Evolutionary conservation across 2,797 vertebrate genomes (phyloP), one percentile per base, ranked within the genome.

Genomic region (Dryobates pubescens): DNA sequence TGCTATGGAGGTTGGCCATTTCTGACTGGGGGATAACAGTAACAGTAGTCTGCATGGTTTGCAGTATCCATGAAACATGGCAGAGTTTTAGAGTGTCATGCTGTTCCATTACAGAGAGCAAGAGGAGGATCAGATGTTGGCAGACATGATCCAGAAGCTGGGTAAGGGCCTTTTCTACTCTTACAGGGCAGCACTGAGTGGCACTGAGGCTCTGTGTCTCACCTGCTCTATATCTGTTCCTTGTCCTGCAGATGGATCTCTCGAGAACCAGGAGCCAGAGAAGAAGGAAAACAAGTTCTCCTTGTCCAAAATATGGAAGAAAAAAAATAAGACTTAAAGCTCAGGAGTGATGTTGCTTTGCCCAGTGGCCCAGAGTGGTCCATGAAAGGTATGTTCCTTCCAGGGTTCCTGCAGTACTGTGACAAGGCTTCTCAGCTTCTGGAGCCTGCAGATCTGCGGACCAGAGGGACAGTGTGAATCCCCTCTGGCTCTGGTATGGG

Each of bases 51-150:
- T 88, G 3, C 9, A 3, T 47, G 63, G 10, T 4, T 79, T 90
- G 85, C 27, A 13, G 19, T 34, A 16, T 54, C 10, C 61, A 12
- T 63, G 56, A 63, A 63, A 13, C 47, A 36, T 1, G 7, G 53
- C 26, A 26, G 23, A 47, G 34, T 84, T 73, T 68, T 38, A 69
- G 90, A 41, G 96, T 58, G 9, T 13, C 1, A 0, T 71, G 12
- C 17, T 47, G 68, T 90, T 87, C 58, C 53, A 64, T 97, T 92
- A 12, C 96, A 99, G 99, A 95, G 99, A 99, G 89, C 98, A 96
- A 41, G 99, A 99, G 74, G 99, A 99, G 88, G 99, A 99, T 93
- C 97, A 98, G 95, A 89, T 98, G 95, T 92, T 99, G 68, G 98
- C 98, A 96, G 96, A 98, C 90, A 99, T 99, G 98, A 99, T 99